Evolutionary conservation across 1,140 invertebrate species (phyloP), one percentile per base, ranked within the genome.

Genomic region (Cydia pomonella): DNA sequence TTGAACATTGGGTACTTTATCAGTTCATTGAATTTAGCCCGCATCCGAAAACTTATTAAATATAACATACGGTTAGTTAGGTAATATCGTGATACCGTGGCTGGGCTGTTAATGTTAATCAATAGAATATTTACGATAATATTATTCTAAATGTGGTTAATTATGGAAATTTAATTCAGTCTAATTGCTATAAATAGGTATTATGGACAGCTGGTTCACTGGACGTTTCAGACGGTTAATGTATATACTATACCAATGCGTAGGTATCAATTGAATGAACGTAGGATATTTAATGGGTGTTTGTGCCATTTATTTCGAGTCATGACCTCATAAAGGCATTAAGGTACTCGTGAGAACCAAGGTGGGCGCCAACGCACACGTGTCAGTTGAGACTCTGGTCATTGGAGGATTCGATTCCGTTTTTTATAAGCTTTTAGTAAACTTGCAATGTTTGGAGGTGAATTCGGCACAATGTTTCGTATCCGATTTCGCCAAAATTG

Each of bases 281-380:
- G 18, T 59, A 59, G 21, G 53, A 21, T 53, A 59, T 23, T 59
- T 59, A 59, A 23, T 59, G 18, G 21, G 21, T 23, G 53, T 2
- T 59, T 23, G 9, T 23, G 53, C 53, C 53, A 59, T 59, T 59
- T 59, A 59, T 59, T 59, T 10, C 53, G n/a, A 59, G 53, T 59
- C 53, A 21, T 59, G 53, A 59, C 53, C 53, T 59, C 53, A 59
- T 59, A 23, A n/a, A 59, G 53, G 53, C 23, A 59, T 59, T 23
- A 59, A 59, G 53, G 53, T 59, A 59, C 9, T 23, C 53, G 53
- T 59, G 53, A 23, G 53, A 59, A 59, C 21, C 5, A 10, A 59
- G 53, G 53, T 59, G 53, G 53, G 53, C 21, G 53, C 9, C 53
- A 59, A 53, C 6, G 6, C 21, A 12, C 53, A 59, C 53, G 21